These are phyloP conservation scores for Ditylenchus dipsaci DNA, from an alignment of 1,140 invertebrate genomes.

Conservation along the genomic window DNA sequence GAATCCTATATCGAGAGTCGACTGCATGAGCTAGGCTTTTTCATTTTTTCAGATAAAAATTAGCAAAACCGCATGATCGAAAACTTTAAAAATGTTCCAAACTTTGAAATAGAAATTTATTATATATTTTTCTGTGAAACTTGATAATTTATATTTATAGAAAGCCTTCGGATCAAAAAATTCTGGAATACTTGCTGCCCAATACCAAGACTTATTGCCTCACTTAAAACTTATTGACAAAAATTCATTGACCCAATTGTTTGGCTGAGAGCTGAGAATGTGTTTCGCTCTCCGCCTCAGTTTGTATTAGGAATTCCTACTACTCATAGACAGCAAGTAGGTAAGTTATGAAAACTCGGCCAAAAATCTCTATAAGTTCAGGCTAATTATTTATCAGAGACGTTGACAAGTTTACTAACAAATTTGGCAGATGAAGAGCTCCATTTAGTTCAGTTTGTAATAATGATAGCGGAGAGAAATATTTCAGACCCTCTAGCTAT, in stretches of 20 bases:
- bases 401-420: conserved; percentile 8
- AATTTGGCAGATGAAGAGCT: conserved; percentile 17
- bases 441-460: conserved; percentile 21
- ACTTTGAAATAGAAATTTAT: too few relatives aligned
- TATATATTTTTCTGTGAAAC: too few relatives aligned
- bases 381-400: conserved; percentile 18
- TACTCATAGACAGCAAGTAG: conserved; percentile 10
- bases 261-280: conserved; percentile 1
- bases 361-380: neutral
- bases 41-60: too few relatives aligned
- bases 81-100: too few relatives aligned
- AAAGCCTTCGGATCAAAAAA: neutral
- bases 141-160: neutral
- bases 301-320: conserved; percentile 18
- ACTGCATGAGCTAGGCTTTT: too few relatives aligned
- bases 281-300: conserved; percentile 19
- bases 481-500: neutral
- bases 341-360: neutral
- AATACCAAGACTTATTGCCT: conserved; percentile 13
- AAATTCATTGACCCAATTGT: conserved; percentile 9
- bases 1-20: too few relatives aligned
- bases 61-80: too few relatives aligned
- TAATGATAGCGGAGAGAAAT: conserved; percentile 12
- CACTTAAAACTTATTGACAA: conserved; percentile 7
- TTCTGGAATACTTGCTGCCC: neutral